These are phyloP conservation scores for Platerodrilus igneus DNA, from an alignment of 2,888 invertebrate species.

Conservation along the genomic window DNA sequence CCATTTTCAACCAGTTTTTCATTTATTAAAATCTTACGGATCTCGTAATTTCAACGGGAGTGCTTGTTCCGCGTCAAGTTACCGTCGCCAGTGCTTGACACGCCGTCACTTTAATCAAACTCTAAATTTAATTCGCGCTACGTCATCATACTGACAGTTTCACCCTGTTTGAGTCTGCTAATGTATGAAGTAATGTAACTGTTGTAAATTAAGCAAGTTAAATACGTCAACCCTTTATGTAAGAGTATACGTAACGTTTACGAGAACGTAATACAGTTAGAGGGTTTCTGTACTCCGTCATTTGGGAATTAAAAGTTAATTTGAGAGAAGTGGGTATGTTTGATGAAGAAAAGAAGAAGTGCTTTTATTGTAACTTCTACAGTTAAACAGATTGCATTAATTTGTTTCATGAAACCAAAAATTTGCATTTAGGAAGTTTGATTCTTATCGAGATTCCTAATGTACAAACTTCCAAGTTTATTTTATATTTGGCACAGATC, in stretches of 20 bases:
- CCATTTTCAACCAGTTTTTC: constrained; percentile 27
- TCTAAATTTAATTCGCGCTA: constrained; percentile 35
- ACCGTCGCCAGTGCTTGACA: constrained; percentile 38
- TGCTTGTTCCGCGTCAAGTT: constrained; percentile 37
- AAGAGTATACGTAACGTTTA: constrained; percentile 16
- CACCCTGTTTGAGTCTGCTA: constrained; percentile 15
- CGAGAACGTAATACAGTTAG: constrained; percentile 18
- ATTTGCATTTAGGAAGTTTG: no score
- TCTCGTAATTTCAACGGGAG: constrained; percentile 35
- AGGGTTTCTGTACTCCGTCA: constrained; percentile 11
- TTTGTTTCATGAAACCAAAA: no score
- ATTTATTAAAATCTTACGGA: constrained; percentile 33
- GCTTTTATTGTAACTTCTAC: no score
- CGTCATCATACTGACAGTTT: constrained; percentile 27
- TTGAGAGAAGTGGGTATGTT: no score
- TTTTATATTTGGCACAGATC: no score
- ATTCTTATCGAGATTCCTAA: no score
- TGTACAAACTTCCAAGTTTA: no score
- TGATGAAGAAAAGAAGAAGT: no score
- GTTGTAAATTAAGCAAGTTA: constrained; percentile 21
- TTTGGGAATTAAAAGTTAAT: constrained; percentile 18
- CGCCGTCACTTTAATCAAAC: constrained; percentile 37
- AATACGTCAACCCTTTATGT: constrained; percentile 20
- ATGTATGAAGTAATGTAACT: no score
- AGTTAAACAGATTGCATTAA: no score